Evolutionary conservation across 2,113 vertebrate genomes (phyloP).

Genomic region (Tachuris rubrigastra): DNA sequence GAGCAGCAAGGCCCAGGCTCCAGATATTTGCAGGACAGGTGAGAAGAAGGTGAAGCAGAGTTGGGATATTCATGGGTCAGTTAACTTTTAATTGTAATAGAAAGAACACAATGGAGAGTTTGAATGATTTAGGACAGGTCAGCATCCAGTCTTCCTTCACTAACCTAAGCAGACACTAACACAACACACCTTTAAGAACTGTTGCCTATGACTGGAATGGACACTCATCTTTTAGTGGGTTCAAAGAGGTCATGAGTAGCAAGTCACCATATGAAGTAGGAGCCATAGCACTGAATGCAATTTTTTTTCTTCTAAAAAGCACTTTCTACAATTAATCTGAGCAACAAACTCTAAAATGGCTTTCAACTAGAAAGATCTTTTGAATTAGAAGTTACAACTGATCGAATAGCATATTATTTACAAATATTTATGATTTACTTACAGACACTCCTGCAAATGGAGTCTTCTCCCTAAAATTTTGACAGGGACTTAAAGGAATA

Average conservation of each 20-base stretch:
- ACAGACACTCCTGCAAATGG: background rate
- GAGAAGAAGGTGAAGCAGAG: background rate
- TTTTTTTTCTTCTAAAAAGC: background rate
- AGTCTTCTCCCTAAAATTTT: background rate
- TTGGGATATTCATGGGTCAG: background rate
- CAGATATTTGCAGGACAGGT: background rate
- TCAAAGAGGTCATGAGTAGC: background rate
- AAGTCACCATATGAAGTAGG: background rate
- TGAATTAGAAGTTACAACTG: background rate
- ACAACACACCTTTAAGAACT: background rate
- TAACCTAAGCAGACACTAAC: background rate
- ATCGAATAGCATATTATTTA: background rate
- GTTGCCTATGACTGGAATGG: background rate
- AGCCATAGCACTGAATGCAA: background rate
- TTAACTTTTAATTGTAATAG: background rate
- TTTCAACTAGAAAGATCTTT: background rate
- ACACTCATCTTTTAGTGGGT: background rate
- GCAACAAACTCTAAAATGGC: background rate
- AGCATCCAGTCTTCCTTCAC: background rate
- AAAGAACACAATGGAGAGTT: background rate
- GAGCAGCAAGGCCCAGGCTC: background rate
- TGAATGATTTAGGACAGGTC: background rate
- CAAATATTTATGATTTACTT: background rate
- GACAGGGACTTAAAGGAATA: background rate
- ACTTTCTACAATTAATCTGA: background rate